A percentile compares a stretch with the other conserved stretches of the same genome.
These are phyloP conservation scores for Heliangelus exortis DNA, from an alignment of 2,797 vertebrate genomes.

Conservation along the genomic window DNA sequence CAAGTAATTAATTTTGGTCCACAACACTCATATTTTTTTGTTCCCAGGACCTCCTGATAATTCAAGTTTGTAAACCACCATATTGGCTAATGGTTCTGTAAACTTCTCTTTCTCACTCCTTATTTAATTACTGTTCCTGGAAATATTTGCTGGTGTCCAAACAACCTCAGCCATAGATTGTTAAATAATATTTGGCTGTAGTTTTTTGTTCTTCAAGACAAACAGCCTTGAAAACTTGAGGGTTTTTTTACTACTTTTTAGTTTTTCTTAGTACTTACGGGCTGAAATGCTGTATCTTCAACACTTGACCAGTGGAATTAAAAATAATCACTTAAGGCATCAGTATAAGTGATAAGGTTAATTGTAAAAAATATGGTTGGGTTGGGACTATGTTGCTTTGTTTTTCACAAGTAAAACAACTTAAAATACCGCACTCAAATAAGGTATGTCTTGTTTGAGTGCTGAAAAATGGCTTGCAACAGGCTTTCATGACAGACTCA, in stretches of 20 bases:
- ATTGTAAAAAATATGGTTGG: not conserved
- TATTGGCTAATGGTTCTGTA: not conserved
- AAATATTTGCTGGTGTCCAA: not conserved
- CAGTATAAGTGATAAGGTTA: not conserved
- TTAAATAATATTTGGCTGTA: not conserved
- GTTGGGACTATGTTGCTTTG: not conserved
- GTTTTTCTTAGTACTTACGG: not conserved
- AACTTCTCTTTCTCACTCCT: not conserved
- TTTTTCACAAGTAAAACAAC: not conserved
- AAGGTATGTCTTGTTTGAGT: not conserved
- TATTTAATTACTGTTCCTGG: not conserved
- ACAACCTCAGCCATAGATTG: not conserved
- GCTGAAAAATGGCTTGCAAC: not conserved
- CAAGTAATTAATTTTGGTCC: not conserved
- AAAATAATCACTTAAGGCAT: not conserved
- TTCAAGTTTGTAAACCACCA: not conserved
- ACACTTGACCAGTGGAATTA: not conserved
- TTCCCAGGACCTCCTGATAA: not conserved
- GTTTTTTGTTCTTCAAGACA: not conserved
- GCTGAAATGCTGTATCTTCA: not conserved
- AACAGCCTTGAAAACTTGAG: not conserved
- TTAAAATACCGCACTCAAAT: not conserved
- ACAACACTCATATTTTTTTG: not conserved
- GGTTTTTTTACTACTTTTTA: not conserved
- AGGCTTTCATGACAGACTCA: not conserved